phyloP scores from a whole-genome alignment of 2,888 invertebrate species.

The Cremastinae sp. region DNA sequence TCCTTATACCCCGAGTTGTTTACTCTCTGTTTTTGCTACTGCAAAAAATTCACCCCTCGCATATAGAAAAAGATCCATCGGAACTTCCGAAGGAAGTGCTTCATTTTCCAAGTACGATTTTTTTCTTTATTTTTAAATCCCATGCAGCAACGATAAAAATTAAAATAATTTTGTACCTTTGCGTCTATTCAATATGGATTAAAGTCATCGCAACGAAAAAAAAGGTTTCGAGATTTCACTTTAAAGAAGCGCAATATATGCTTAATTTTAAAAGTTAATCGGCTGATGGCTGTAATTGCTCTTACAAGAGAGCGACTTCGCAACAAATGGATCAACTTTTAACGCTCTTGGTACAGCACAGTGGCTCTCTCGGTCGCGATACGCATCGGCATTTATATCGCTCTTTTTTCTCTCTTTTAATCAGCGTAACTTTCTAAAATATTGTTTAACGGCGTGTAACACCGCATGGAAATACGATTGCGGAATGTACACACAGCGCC shows the following conservation, averaged over 20 bases:
- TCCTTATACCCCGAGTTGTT: constrained; percentile 8
- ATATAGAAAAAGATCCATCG: not conserved
- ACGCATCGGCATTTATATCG: constrained; percentile 38
- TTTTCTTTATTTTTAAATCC: not conserved
- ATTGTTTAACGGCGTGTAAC: constrained; percentile 54
- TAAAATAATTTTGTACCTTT: not conserved
- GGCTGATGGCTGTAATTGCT: no score
- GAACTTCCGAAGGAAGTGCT: not conserved
- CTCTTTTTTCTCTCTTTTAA: constrained; percentile 12
- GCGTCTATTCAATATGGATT: not conserved
- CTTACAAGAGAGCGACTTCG: not conserved
- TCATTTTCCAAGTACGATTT: not conserved
- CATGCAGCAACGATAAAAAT: not conserved
- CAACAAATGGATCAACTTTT: constrained; percentile 32
- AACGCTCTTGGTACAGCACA: constrained; percentile 20
- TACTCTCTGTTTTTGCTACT: not conserved
- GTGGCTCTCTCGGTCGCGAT: constrained; percentile 35
- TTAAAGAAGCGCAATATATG: not conserved
- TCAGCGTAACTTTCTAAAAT: constrained; percentile 53
- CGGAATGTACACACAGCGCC: constrained; percentile 15
- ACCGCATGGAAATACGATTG: constrained; percentile 20
- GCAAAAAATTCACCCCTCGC: not conserved
- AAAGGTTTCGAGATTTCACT: no score
- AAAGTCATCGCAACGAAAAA: no score
- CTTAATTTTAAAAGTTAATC: no score